Conservation (phyloP, 2,888 invertebrate genomes). For the Falcaria lacertinaria region DNA sequence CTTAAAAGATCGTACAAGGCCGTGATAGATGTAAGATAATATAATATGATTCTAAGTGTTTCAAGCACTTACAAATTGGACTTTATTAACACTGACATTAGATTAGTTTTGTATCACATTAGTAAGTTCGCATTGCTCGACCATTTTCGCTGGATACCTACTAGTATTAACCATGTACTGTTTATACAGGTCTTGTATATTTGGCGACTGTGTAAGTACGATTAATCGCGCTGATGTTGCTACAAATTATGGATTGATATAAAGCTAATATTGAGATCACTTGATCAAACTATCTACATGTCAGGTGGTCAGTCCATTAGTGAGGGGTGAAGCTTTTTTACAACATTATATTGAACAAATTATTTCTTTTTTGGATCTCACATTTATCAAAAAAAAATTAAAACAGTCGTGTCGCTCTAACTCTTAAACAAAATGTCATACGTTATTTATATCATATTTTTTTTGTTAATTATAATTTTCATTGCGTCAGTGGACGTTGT, state of each 20-base stretch:
- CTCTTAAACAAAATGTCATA: too few relatives aligned
- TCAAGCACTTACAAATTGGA: slow-evolving; percentile 46
- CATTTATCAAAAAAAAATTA: too few relatives aligned
- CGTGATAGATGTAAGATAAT: slow-evolving; percentile 64
- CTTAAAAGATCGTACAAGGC: slow-evolving; percentile 57
- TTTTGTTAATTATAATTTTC: too few relatives aligned
- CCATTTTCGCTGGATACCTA: slow-evolving; percentile 6
- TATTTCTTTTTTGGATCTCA: too few relatives aligned
- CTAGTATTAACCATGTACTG: not conserved
- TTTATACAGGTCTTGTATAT: too few relatives aligned
- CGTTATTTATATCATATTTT: too few relatives aligned
- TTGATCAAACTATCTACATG: slow-evolving; percentile 35
- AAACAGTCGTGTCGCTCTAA: too few relatives aligned
- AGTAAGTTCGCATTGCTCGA: slow-evolving; percentile 9
- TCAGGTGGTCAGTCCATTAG: slow-evolving; percentile 46
- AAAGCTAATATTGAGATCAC: not conserved
- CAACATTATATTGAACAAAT: slow-evolving; percentile 18
- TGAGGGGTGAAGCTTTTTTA: slow-evolving; percentile 27
- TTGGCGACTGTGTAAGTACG: too few relatives aligned
- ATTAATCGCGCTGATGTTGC: too few relatives aligned
- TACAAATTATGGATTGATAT: too few relatives aligned
- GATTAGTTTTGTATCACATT: slow-evolving; percentile 43
- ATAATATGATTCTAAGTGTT: slow-evolving; percentile 36
- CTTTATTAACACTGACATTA: slow-evolving; percentile 48
- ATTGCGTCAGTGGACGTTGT: too few relatives aligned